Percentiles rank a stretch among this genome's conserved stretches.
Evolutionary conservation across 1,140 invertebrate genomes (phyloP).

Genomic region (Nebria ingens): DNA sequence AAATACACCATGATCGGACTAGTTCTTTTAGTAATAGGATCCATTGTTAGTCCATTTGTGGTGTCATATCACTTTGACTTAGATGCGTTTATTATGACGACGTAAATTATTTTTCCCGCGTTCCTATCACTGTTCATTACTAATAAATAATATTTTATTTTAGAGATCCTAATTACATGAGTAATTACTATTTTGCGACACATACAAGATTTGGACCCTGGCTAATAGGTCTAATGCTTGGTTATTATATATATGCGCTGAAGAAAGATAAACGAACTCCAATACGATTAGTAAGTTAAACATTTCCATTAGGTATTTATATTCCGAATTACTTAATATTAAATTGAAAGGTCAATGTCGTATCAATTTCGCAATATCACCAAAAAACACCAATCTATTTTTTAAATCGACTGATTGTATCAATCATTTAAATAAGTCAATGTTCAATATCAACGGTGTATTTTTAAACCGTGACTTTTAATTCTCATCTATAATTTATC

Average conservation of each 20-base stretch:
- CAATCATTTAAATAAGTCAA: no score
- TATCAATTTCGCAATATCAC: no score
- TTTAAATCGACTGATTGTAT: no score
- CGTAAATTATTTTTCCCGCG: background rate
- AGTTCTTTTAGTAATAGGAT: background rate
- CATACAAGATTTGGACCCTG: slow-evolving; percentile 42
- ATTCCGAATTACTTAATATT: no score
- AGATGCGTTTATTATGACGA: background rate
- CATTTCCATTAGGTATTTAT: no score
- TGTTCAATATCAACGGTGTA: no score
- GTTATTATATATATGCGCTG: slow-evolving; percentile 30
- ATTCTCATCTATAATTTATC: no score
- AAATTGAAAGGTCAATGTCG: no score
- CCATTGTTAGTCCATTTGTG: background rate
- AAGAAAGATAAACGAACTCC: slow-evolving; percentile 11
- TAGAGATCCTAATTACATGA: slow-evolving; percentile 6
- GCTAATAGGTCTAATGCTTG: slow-evolving; percentile 43
- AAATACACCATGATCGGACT: slow-evolving; percentile 6
- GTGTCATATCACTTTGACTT: background rate
- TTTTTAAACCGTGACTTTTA: no score
- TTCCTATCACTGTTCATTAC: no score
- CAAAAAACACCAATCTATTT: no score
- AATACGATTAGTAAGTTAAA: no score
- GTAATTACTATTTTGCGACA: slow-evolving; percentile 24
- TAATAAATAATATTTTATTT: slow-evolving; percentile 11